Percentiles rank a stretch among this genome's conserved stretches.
phyloP scores from a whole-genome alignment of 1,140 invertebrate genomes.

The Sesamia nonagrioides region DNA sequence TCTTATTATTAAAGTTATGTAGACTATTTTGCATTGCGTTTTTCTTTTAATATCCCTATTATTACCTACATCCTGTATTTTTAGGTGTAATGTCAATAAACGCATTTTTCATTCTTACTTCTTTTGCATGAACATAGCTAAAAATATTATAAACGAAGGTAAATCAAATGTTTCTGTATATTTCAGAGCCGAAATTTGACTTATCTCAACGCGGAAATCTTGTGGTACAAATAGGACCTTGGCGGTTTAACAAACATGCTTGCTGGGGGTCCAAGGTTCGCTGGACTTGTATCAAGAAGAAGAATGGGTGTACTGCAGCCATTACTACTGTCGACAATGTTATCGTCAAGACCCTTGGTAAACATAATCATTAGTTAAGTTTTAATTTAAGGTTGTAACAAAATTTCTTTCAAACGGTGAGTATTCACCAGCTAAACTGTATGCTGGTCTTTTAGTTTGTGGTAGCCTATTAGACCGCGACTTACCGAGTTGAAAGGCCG shows the following conservation, averaged over 20 bases:
- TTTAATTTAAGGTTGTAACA: neutral
- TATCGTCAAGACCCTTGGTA: slow-evolving; percentile 77
- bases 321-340: slow-evolving; percentile 80
- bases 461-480: too few species aligned
- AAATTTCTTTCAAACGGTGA: too few species aligned
- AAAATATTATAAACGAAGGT: neutral
- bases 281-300: slow-evolving; percentile 83
- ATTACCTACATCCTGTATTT: neutral
- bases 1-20: slow-evolving; percentile 1
- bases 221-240: slow-evolving; percentile 80
- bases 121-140: neutral
- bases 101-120: too few species aligned
- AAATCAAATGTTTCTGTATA: neutral
- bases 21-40: neutral
- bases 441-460: too few species aligned
- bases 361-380: slow-evolving; percentile 79
- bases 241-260: slow-evolving; percentile 81
- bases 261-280: slow-evolving; percentile 79
- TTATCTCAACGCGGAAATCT: slow-evolving; percentile 81
- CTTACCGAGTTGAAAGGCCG: too few species aligned
- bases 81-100: too few species aligned
- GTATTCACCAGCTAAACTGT: too few species aligned
- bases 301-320: slow-evolving; percentile 76
- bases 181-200: slow-evolving; percentile 81
- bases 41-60: neutral